Percentiles rank a stretch among this genome's conserved stretches.
phyloP scores from a whole-genome alignment of 2,888 invertebrate species.

The Hypercompe scribonia region DNA sequence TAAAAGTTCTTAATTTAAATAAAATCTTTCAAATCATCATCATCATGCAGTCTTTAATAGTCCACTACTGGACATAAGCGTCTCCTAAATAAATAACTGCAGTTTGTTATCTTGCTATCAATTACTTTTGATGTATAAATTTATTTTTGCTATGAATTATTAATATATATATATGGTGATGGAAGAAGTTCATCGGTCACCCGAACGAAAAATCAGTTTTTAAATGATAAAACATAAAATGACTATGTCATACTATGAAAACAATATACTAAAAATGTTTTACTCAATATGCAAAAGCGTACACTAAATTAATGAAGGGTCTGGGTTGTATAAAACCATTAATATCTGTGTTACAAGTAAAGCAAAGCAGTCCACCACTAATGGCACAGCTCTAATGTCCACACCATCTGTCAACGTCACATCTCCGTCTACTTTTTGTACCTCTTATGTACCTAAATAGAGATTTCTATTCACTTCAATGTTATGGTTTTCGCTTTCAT shows the following conservation, averaged over 20 bases:
- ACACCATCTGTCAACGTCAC: conserved; percentile 81
- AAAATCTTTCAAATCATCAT: no score
- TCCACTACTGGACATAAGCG: no score
- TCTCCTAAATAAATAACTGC: no score
- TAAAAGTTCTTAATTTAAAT: no score
- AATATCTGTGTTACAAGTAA: conserved; percentile 65
- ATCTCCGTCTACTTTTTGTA: conserved; percentile 74
- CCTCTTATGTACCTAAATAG: conserved; percentile 62
- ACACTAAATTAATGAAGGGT: conserved; percentile 49
- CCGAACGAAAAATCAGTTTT: not conserved
- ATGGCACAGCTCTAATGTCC: conserved; percentile 73
- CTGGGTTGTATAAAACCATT: conserved; percentile 59
- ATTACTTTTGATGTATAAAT: no score
- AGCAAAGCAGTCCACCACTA: conserved; percentile 73
- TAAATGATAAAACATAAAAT: not conserved
- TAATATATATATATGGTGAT: no score
- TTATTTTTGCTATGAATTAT: no score
- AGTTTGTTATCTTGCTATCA: no score
- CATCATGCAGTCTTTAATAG: no score
- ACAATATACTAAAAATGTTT: conserved; percentile 10
- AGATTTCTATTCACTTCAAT: conserved; percentile 62
- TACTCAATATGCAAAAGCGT: conserved; percentile 45
- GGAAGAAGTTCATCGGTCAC: not conserved
- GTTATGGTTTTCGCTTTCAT: conserved; percentile 56
- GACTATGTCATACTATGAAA: not conserved